phyloP scores from a whole-genome alignment of 2,888 invertebrate genomes.

The Drosophila buzzatii region DNA sequence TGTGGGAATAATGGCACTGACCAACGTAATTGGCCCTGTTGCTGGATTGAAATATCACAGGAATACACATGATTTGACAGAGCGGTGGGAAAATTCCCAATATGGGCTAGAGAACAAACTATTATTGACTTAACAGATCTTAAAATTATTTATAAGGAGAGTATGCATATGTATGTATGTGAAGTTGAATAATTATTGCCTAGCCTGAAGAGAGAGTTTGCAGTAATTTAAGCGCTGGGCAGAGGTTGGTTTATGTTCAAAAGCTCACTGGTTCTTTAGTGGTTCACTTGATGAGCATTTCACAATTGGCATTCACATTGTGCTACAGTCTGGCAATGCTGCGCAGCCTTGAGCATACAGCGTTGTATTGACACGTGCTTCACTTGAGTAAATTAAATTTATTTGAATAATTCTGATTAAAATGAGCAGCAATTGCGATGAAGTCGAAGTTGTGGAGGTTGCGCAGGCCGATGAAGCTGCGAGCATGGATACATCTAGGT shows the following conservation, averaged over 20 bases:
- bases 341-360: no score
- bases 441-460: neutral
- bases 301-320: neutral
- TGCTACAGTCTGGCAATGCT: slow-evolving; percentile 17
- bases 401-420: neutral
- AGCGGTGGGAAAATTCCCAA: slow-evolving; percentile 50
- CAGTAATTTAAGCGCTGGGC: no score
- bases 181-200: neutral
- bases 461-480: neutral
- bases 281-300: slow-evolving; percentile 4
- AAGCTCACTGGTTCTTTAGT: neutral
- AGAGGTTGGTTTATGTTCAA: neutral
- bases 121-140: slow-evolving; percentile 56
- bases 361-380: slow-evolving; percentile 2
- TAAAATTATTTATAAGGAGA: neutral
- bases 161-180: no score
- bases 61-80: slow-evolving; percentile 30
- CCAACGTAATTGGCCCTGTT: slow-evolving; percentile 48
- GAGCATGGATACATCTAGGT: slow-evolving; percentile 5
- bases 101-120: slow-evolving; percentile 37
- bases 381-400: no score
- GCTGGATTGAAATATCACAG: slow-evolving; percentile 55
- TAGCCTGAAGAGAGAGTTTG: neutral
- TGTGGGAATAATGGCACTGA: slow-evolving; percentile 58
- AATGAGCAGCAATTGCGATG: slow-evolving; percentile 7